These are phyloP conservation scores for Mesocricetus auratus DNA, from an alignment of 2,113 vertebrate genomes.

Conservation along the genomic window DNA sequence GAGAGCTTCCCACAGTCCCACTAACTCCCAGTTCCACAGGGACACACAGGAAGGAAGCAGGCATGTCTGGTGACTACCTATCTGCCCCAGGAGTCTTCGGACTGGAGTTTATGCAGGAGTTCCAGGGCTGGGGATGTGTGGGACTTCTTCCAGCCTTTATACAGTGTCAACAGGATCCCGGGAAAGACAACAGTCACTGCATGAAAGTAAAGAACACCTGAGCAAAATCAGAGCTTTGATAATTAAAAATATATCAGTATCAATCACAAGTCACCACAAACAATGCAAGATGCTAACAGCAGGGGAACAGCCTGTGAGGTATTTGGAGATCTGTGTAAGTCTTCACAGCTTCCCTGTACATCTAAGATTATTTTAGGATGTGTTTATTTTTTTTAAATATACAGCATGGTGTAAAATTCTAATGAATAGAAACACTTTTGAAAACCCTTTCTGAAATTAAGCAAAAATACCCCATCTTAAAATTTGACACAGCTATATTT, in stretches of 20 bases:
- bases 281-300: background rate
- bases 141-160: background rate
- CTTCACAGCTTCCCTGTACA: slow-evolving; percentile 3
- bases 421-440: background rate
- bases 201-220: slow-evolving; percentile 52
- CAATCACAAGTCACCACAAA: background rate
- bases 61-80: background rate
- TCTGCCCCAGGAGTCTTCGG: background rate
- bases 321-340: background rate
- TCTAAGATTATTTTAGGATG: slow-evolving; percentile 27
- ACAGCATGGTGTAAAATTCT: background rate
- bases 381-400: background rate
- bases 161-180: slow-evolving; percentile 8
- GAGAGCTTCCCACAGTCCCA: background rate
- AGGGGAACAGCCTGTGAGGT: background rate
- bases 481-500: slow-evolving; percentile 31
- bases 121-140: background rate
- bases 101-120: background rate
- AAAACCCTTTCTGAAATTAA: slow-evolving; percentile 52
- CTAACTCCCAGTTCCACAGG: background rate
- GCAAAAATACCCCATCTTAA: slow-evolving; percentile 14
- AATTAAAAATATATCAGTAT: background rate
- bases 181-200: background rate
- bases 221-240: background rate
- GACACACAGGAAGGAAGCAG: background rate